These are phyloP conservation scores for Oncorhynchus tshawytscha DNA, from an alignment of 2,113 vertebrate species.

Conservation along the genomic window DNA sequence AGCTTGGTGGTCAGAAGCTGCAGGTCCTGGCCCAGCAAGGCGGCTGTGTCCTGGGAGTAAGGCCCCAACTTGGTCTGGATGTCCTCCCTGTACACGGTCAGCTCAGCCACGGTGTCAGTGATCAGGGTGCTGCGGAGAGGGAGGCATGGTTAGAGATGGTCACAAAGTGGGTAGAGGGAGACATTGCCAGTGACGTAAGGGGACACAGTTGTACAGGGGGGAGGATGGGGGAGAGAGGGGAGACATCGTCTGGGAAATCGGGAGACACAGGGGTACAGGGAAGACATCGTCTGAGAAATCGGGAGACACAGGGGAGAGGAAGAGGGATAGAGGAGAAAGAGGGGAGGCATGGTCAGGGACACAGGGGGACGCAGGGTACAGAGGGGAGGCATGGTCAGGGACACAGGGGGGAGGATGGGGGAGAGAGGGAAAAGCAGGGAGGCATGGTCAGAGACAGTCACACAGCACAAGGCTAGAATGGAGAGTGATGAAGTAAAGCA, in stretches of 20 bases:
- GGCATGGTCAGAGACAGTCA: background rate
- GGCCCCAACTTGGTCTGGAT: conserved; percentile 68
- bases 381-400: background rate
- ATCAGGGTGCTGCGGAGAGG: conserved; percentile 73
- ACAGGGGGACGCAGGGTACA: no score
- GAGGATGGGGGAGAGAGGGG: background rate
- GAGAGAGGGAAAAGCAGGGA: background rate
- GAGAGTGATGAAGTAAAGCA: background rate
- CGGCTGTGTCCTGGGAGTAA: conserved; percentile 50
- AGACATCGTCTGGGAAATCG: no score
- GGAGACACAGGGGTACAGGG: no score
- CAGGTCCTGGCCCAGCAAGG: conserved; percentile 66
- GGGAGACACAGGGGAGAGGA: no score
- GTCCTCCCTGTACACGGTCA: conserved; percentile 61
- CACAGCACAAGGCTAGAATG: background rate
- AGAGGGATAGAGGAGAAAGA: background rate
- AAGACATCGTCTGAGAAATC: no score
- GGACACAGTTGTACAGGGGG: no score
- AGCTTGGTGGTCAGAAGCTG: conserved; percentile 69
- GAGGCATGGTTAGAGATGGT: background rate
- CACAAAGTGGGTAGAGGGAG: background rate
- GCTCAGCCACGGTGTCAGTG: conserved; percentile 73
- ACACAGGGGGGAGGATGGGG: background rate
- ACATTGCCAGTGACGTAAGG: background rate
- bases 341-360: background rate